Evolutionary conservation across 2,113 vertebrate genomes (phyloP), one percentile per base, ranked within the genome.

Genomic region (Sylvia atricapilla): DNA sequence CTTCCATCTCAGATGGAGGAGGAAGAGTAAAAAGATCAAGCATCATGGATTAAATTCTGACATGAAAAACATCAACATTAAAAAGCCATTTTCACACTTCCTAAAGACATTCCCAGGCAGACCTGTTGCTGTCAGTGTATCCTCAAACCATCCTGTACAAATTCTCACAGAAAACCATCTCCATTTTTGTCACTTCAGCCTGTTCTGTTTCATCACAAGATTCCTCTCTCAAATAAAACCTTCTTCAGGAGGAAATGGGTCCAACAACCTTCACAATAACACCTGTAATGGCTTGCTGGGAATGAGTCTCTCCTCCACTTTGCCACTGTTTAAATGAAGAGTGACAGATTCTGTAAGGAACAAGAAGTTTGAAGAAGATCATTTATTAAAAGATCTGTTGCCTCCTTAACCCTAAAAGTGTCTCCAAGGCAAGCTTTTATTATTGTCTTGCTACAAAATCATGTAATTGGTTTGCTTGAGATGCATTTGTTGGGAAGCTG

Each of bases 371-470:
- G 73, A 76, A 92, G 94, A 76, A 74, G 75, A 90, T 50, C 0
- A 1, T 87, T 93, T 94, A 91, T 68, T 90, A 39, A 44, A 87
- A 90, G 79, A 73, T 82, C 92, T 82, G 62, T 62, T 86, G 83
- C 76, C 94, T 90, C 50, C 82, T 96, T 80, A 85, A 90, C 85
- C 85, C 88, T 58, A 35, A 28, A 76, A 63, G 37, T 46, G 59
- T 85, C 75, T 92, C 88, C 88, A 90, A n/a, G 55, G 75, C 41
- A 88, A 96, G 88, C 94, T 90, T 85, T 88, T 83, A 79, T 80
- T 79, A 64, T 49, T 66, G 85, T 2, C 87, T 66, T 73, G 75
- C 73, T 94, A 87, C 72, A 72, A 90, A 84, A 93, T 58, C 72
- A 23, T 15, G 11, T 41, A 85, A 85, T 69, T 88, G 82, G 59